Percentiles rank a stretch among this genome's conserved stretches.
Evolutionary conservation across 2,888 invertebrate species (phyloP).

Genomic region (Lasioglossum leucozonium): DNA sequence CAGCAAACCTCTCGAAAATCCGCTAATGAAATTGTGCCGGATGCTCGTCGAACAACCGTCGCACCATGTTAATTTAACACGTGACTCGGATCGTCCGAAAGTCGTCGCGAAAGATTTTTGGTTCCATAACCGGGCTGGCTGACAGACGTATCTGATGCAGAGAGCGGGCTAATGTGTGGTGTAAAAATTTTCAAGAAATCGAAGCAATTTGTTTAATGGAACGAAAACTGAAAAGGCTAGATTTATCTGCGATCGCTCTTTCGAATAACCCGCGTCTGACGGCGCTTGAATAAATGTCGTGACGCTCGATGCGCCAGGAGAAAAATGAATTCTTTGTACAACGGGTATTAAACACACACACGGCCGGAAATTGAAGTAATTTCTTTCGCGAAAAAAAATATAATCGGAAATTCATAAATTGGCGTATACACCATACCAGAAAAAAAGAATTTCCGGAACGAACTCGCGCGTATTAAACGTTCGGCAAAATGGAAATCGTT

Average conservation of each 20-base stretch:
- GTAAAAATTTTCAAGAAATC: background rate
- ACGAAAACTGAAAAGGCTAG: background rate
- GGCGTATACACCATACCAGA: background rate
- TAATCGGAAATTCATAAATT: background rate
- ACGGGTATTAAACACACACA: background rate
- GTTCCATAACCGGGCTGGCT: background rate
- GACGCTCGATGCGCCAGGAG: background rate
- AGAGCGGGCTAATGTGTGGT: background rate
- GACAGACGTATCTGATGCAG: background rate
- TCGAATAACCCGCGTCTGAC: background rate
- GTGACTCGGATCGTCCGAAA: background rate
- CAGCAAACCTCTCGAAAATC: background rate
- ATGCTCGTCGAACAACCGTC: background rate
- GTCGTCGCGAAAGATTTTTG: background rate
- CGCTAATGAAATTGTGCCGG: background rate
- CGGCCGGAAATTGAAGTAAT: background rate
- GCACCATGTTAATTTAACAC: background rate
- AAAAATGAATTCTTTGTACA: background rate
- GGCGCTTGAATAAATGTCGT: background rate
- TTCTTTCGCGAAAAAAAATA: background rate
- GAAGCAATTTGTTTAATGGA: conserved; percentile 7
- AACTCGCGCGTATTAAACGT: background rate
- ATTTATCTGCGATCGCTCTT: background rate
- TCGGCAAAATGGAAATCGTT: background rate
- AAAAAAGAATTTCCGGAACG: background rate